Percentiles rank a stretch among this genome's conserved stretches.
phyloP scores from a whole-genome alignment of 2,888 invertebrate species.

The Trichopria drosophilae region DNA sequence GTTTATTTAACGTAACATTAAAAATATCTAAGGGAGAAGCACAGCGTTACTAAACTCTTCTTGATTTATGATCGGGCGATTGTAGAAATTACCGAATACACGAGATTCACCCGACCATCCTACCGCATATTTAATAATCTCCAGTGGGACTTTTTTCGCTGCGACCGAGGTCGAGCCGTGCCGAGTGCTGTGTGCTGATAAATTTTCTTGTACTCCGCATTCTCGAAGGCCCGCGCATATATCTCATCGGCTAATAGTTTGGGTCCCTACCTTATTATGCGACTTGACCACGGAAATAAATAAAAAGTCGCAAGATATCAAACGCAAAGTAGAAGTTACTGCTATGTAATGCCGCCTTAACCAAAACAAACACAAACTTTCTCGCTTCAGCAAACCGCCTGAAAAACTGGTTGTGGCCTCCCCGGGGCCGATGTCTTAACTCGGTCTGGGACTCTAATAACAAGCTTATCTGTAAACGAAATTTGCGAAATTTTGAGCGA shows the following conservation, averaged over 20 bases:
- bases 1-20: too few relatives aligned
- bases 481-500: conserved; percentile 27
- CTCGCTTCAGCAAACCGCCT: too few relatives aligned
- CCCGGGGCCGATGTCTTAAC: conserved; percentile 18
- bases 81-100: conserved; percentile 19
- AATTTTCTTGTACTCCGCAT: conserved; percentile 3
- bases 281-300: conserved; percentile 23
- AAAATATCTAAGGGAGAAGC: too few relatives aligned
- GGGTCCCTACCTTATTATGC: conserved; percentile 8
- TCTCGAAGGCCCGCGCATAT: conserved; percentile 4
- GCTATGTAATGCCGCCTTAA: conserved; percentile 13
- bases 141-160: conserved; percentile 9
- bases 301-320: conserved; percentile 4
- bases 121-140: conserved; percentile 11
- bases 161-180: conserved; percentile 26
- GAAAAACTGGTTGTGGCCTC: conserved; percentile 18
- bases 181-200: conserved; percentile 20
- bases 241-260: conserved; percentile 23
- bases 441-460: conserved; percentile 20
- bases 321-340: conserved; percentile 11
- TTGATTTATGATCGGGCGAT: conserved; percentile 6
- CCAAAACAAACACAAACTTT: conserved; percentile 18
- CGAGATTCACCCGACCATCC: conserved; percentile 18
- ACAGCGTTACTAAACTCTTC: not conserved
- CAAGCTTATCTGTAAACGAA: conserved; percentile 1